Base-by-base conservation (phyloP, 2,797 vertebrate species). In the Hyperoplus lanceolatus region DNA sequence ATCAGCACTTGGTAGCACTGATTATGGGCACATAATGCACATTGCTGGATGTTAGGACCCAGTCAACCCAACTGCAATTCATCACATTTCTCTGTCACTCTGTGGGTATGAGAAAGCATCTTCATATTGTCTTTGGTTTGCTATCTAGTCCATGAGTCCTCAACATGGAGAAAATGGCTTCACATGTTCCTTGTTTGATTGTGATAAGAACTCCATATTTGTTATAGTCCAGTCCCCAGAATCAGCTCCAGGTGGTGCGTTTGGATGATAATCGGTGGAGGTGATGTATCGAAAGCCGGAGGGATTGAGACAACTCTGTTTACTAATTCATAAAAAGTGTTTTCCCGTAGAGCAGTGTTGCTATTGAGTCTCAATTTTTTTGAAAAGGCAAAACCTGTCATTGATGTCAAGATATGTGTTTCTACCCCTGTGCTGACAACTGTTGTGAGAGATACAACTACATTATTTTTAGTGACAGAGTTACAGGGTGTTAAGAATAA, bases 241-340 rank as follows among this genome's bases (percentile, higher is more conserved):
- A 76, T 79, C 50, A 77, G 41, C 78, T 80, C 48, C 45, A 66
- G 38, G 45, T 65, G 51, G 36, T 12, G 1, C 61, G 67, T 57
- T 56, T 73, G 61, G 58, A 67, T 70, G 58, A 65, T 62, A 38
- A 78, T 18, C 18, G 21, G 62, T 65, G 45, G 38, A 29, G 6
- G 18, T 46, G 10, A 72, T 77, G 66, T 42, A 65, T 55, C 38
- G 12, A 21, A 21, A 56, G 5, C 8, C 60, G 58, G 69, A 18
- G 49, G 70, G 50, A 78, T 48, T 71, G 39, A 29, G 29, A 70
- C 36, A 41, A 21, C 48, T 72, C 51, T 10, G 1, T 70, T 59
- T 62, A 76, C 55, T 69, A 6, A 72, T 79, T 41, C 39, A 67
- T 85, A 81, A 75, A 75, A 81, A 55, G 14, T 41, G 42, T 67